A percentile compares a stretch with the other conserved stretches of the same genome.
phyloP scores from a whole-genome alignment of 1,140 invertebrate species.

The Nasonia giraulti region DNA sequence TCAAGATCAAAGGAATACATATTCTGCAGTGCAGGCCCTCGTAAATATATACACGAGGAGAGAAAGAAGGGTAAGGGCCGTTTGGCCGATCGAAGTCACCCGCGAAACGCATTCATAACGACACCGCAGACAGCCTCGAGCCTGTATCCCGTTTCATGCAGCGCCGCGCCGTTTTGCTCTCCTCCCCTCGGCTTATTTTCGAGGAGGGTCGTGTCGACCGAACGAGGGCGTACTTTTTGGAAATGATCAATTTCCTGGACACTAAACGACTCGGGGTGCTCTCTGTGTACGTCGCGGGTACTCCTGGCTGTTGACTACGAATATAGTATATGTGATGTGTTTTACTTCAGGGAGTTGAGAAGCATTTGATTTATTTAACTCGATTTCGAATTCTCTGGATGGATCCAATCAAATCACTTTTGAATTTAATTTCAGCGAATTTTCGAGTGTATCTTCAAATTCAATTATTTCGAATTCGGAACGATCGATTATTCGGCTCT shows the following conservation, averaged over 20 bases:
- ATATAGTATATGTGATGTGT: too few relatives aligned
- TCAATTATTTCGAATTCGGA: too few relatives aligned
- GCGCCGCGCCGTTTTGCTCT: background rate
- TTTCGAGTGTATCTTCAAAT: too few relatives aligned
- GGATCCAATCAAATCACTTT: too few relatives aligned
- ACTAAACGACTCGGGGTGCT: background rate
- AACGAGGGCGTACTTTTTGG: conserved; percentile 11
- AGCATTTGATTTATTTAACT: too few relatives aligned
- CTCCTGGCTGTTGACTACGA: background rate
- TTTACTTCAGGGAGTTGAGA: background rate
- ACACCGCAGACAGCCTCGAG: background rate
- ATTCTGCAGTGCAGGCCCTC: background rate
- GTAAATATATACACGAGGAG: background rate
- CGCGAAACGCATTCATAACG: background rate
- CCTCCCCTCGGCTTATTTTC: background rate
- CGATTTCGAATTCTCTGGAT: too few relatives aligned
- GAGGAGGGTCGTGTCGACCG: background rate
- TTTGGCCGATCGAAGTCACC: background rate
- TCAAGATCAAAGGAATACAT: background rate
- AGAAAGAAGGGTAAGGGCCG: background rate
- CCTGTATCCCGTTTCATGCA: conserved; percentile 10
- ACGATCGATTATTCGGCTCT: too few relatives aligned
- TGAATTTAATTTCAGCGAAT: too few relatives aligned
- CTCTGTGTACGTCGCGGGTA: background rate
- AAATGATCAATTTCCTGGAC: conserved; percentile 36